phyloP scores from a whole-genome alignment of 2,888 invertebrate genomes.

The Dryobota labecula region DNA sequence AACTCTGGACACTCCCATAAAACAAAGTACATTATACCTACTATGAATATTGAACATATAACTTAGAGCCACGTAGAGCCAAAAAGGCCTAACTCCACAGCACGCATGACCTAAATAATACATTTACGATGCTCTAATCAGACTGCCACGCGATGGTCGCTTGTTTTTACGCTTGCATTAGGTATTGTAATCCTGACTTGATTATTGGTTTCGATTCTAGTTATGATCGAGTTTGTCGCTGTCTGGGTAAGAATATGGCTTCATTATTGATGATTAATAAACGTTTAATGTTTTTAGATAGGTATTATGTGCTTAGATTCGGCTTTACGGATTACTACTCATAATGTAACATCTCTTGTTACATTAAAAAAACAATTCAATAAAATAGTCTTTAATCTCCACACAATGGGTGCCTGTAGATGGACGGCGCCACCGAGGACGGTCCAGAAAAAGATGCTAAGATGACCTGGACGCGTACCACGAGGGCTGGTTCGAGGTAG shows the following conservation, averaged over 20 bases:
- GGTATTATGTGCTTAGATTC: too few species aligned
- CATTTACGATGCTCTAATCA: conserved; percentile 51
- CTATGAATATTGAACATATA: conserved; percentile 2
- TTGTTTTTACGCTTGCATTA: conserved; percentile 51
- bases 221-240: conserved; percentile 13
- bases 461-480: too few species aligned
- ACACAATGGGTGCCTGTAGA: too few species aligned
- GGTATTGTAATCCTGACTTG: conserved; percentile 20
- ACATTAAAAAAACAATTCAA: too few species aligned
- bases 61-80: not conserved
- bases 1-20: conserved; percentile 9
- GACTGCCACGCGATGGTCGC: conserved; percentile 49
- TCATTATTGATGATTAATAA: not conserved
- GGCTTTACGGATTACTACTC: too few species aligned
- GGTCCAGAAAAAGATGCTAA: too few species aligned
- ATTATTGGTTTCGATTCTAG: conserved; percentile 24
- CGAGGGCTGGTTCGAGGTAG: too few species aligned
- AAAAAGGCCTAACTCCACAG: conserved; percentile 28
- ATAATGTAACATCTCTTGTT: too few species aligned
- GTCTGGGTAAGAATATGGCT: not conserved
- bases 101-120: conserved; percentile 67
- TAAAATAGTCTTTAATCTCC: too few species aligned
- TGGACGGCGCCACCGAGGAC: too few species aligned
- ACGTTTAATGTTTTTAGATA: not conserved
- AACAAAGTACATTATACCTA: not conserved